A percentile compares a stretch with the other conserved stretches of the same genome.
Evolutionary conservation across 2,797 vertebrate genomes (phyloP).

Genomic region (Chelmon rostratus): DNA sequence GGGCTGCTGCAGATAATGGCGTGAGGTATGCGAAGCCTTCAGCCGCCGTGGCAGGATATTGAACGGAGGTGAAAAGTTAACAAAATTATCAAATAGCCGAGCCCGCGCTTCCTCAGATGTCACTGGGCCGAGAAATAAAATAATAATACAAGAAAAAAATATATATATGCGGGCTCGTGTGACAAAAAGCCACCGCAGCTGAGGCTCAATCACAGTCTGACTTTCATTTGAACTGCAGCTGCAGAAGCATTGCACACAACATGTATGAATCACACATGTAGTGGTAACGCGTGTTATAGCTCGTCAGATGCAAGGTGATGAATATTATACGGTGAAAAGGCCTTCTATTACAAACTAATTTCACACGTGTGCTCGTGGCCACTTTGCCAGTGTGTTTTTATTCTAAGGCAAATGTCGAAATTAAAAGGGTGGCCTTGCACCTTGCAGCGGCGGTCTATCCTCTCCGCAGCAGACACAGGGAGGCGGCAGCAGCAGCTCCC

Average conservation of each 20-base stretch:
- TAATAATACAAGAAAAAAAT: conserved; percentile 37
- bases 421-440: conserved; percentile 38
- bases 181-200: neutral
- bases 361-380: conserved; percentile 5
- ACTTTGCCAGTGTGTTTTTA: conserved; percentile 10
- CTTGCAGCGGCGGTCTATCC: conserved; percentile 25
- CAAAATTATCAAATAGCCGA: conserved; percentile 75
- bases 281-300: neutral
- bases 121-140: conserved; percentile 51
- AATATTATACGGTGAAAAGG: neutral
- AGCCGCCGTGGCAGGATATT: conserved; percentile 74
- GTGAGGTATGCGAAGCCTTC: conserved; percentile 67
- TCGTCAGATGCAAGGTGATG: conserved; percentile 4
- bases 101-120: conserved; percentile 53
- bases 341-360: conserved; percentile 16
- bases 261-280: neutral
- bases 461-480: conserved; percentile 46
- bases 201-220: neutral
- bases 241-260: conserved; percentile 1
- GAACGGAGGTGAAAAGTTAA: conserved; percentile 82
- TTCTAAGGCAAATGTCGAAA: conserved; percentile 32
- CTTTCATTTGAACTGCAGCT: neutral
- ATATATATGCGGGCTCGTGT: neutral
- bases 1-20: conserved; percentile 79
- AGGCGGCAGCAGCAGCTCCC: conserved; percentile 65